phyloP scores from a whole-genome alignment of 2,797 vertebrate species.

The Amblyopsis hoosieri region DNA sequence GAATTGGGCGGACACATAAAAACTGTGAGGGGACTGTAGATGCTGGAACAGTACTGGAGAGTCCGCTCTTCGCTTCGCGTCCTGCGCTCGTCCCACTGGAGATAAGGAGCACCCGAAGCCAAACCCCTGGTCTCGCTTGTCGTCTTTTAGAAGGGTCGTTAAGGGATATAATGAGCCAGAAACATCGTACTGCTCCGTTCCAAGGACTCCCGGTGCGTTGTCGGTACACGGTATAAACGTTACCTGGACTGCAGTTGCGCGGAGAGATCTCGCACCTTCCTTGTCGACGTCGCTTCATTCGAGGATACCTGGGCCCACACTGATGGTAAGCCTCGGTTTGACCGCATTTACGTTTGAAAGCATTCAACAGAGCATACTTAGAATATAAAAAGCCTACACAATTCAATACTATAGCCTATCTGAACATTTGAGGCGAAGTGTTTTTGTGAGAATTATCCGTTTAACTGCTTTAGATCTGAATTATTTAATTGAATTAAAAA shows the following conservation, averaged over 20 bases:
- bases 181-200: slow-evolving; percentile 37
- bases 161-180: slow-evolving; percentile 72
- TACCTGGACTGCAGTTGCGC: slow-evolving; percentile 63
- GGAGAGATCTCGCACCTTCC: slow-evolving; percentile 43
- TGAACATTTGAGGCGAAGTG: too few relatives aligned
- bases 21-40: slow-evolving; percentile 73
- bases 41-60: slow-evolving; percentile 76
- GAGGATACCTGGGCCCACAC: slow-evolving; percentile 77
- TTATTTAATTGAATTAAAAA: too few relatives aligned
- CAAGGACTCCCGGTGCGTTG: slow-evolving; percentile 47
- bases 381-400: too few relatives aligned
- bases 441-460: too few relatives aligned
- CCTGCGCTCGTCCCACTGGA: slow-evolving; percentile 39
- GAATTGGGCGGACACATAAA: slow-evolving; percentile 84
- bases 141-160: slow-evolving; percentile 40
- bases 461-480: too few relatives aligned
- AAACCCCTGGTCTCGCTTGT: not conserved
- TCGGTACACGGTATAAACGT: slow-evolving; percentile 19
- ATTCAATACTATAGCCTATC: too few relatives aligned
- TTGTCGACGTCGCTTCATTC: slow-evolving; percentile 53
- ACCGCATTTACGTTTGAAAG: too few relatives aligned
- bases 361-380: too few relatives aligned
- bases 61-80: slow-evolving; percentile 56
- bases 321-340: slow-evolving; percentile 77
- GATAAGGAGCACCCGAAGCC: slow-evolving; percentile 55